Base-by-base conservation (phyloP, 2,888 invertebrate species). In the Steromphala cineraria region DNA sequence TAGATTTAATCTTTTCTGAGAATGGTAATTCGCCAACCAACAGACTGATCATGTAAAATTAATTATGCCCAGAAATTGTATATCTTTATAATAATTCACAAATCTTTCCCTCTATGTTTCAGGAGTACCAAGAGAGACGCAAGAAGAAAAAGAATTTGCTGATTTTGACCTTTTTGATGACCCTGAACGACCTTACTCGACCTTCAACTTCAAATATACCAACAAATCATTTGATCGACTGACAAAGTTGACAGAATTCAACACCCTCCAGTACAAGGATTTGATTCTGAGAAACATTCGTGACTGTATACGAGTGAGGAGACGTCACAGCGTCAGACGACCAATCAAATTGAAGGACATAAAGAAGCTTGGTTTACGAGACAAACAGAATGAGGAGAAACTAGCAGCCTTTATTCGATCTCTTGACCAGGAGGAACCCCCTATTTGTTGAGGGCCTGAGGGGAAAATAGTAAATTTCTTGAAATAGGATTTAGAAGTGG, bases 131-230 rank as follows among this genome's bases (percentile, higher is more conserved):
- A 84, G 94, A 62, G 89, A 89, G 79, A 94, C 93, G 0, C 87
- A 92, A 53, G 94, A 94, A 84, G 94, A 94, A 80, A 87, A 88
- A 21, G 90, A 92, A 4, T 94, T 93, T 85, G 94, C 91, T 8
- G 90, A 94, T 84, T 94, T 94, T 86, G 88, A 90, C 53, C 89
- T 94, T 19, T 94, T 94, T 87, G 93, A 93, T 77, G 94, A 94
- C 84, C 92, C 92, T 0, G 87, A 91, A 5, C 87, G 89, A 52
- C 92, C 94, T 0, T 94, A 93, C 85, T 93, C 94, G 0, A 93
- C 94, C 8, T 94, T 93, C 85, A 94, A 94, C 84, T 94, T 94
- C 84, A 91, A 90, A 53, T 94, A 94, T 86, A 90, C 91, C 4
- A 87, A 92, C 46, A 80, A 85, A 74, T 91, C 93, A 53, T 94